A percentile compares a stretch with the other conserved stretches of the same genome.
Evolutionary conservation across 2,797 vertebrate genomes (phyloP).

Genomic region (Lycodopsis pacificus): DNA sequence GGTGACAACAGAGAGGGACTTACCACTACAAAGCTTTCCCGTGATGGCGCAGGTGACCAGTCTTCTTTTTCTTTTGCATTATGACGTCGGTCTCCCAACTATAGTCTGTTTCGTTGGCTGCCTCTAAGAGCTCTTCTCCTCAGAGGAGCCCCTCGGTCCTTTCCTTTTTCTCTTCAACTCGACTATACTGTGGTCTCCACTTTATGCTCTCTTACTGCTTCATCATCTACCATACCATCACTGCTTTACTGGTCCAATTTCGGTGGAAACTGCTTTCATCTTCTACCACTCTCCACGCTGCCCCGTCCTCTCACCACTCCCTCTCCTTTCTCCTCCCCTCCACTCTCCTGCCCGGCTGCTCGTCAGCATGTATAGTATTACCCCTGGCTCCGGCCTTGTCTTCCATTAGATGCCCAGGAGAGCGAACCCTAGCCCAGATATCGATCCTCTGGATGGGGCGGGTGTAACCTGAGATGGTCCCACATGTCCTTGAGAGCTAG

Average conservation of each 20-base stretch:
- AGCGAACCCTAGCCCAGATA: constrained; percentile 95
- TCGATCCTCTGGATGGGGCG: constrained; percentile 93
- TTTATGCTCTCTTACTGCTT: constrained; percentile 5
- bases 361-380: constrained; percentile 95
- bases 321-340: constrained; percentile 48
- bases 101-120: neutral
- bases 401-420: constrained; percentile 97
- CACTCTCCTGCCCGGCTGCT: constrained; percentile 52
- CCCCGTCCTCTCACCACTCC: constrained; percentile 62
- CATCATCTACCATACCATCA: constrained; percentile 14
- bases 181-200: neutral
- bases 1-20: constrained; percentile 39
- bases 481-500: constrained; percentile 80
- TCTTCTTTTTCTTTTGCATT: constrained; percentile 17
- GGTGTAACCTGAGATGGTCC: constrained; percentile 92
- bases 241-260: constrained; percentile 38
- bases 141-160: constrained; percentile 5
- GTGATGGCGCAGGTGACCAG: neutral
- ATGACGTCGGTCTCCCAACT: constrained; percentile 18
- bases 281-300: constrained; percentile 37
- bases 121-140: constrained; percentile 26
- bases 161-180: constrained; percentile 16
- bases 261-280: constrained; percentile 63
- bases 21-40: constrained; percentile 42
- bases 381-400: constrained; percentile 91